Evolutionary conservation across 2,113 vertebrate species (phyloP).

Genomic region (Serinus canaria): DNA sequence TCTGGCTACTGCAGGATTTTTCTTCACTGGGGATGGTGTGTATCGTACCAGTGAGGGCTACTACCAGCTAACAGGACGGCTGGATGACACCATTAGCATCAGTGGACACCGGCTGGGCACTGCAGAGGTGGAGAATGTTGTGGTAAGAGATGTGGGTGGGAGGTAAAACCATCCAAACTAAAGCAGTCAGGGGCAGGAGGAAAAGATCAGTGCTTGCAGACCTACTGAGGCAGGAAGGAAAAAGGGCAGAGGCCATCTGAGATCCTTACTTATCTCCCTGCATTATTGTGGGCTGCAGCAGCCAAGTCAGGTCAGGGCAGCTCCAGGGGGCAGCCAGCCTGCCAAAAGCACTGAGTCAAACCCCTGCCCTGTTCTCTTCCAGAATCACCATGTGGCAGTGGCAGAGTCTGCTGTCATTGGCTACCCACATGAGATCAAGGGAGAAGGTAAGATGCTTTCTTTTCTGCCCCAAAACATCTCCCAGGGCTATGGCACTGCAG

Average conservation of each 20-base stretch:
- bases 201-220: not conserved
- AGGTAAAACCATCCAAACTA: not conserved
- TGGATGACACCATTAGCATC: constrained; percentile 81
- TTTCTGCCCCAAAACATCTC: not conserved
- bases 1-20: constrained; percentile 59
- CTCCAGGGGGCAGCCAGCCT: not conserved
- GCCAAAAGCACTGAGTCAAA: not conserved
- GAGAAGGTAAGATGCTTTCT: constrained; percentile 70
- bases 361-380: constrained; percentile 21
- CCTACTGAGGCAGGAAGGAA: not conserved
- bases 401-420: constrained; percentile 80
- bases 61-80: constrained; percentile 80
- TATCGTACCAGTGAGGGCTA: constrained; percentile 74
- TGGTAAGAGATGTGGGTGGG: constrained; percentile 64
- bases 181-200: not conserved
- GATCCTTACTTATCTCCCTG: not conserved
- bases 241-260: not conserved
- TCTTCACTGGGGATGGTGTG: constrained; percentile 78
- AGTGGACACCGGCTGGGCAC: constrained; percentile 81
- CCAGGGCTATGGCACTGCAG: not conserved
- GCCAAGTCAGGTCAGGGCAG: not conserved
- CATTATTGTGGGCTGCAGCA: not conserved
- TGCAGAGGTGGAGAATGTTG: constrained; percentile 78
- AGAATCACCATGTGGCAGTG: constrained; percentile 76
- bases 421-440: constrained; percentile 77